Conservation (phyloP, 2,797 vertebrate species). For the Acanthurus tractus region DNA sequence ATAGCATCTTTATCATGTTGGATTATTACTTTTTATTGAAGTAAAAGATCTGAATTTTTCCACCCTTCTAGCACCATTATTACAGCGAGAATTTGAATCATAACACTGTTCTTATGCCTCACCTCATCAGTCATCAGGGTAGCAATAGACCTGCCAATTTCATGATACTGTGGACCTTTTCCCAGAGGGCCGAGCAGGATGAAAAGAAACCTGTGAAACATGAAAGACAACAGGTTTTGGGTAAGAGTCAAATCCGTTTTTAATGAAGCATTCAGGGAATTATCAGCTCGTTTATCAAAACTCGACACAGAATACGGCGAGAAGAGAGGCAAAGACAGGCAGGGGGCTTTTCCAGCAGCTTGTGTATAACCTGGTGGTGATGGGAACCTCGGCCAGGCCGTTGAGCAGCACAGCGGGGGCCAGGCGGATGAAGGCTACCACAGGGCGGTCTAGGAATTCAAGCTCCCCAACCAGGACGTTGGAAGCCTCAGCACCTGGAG, state of each 20-base stretch:
- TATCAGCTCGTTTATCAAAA: not conserved
- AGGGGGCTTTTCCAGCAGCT: not conserved
- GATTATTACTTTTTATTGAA: not conserved
- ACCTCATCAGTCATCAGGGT: conserved; percentile 99
- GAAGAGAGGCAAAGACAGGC: not conserved
- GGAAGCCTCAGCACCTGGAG: conserved; percentile 96
- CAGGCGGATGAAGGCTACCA: conserved; percentile 96
- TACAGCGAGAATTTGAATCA: not conserved
- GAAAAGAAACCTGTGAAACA: conserved; percentile 92
- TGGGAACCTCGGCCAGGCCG: conserved; percentile 96
- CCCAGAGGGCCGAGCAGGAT: conserved; percentile 96
- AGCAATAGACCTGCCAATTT: conserved; percentile 97
- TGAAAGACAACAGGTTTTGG: conserved; percentile 26
- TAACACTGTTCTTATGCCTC: conserved; percentile 54
- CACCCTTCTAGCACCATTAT: not conserved
- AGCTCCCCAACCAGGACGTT: conserved; percentile 98
- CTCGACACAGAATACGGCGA: conserved; percentile 7
- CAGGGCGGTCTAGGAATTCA: conserved; percentile 95
- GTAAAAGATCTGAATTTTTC: not conserved
- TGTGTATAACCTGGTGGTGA: conserved; percentile 92
- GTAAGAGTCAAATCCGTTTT: conserved; percentile 30
- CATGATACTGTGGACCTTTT: conserved; percentile 97
- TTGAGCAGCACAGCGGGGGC: conserved; percentile 95
- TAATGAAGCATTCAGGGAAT: conserved; percentile 27
- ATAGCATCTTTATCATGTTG: not conserved